Percentiles rank a stretch among this genome's conserved stretches.
Conservation (phyloP, 2,888 invertebrate genomes). For the Silvanus unidentatus region DNA sequence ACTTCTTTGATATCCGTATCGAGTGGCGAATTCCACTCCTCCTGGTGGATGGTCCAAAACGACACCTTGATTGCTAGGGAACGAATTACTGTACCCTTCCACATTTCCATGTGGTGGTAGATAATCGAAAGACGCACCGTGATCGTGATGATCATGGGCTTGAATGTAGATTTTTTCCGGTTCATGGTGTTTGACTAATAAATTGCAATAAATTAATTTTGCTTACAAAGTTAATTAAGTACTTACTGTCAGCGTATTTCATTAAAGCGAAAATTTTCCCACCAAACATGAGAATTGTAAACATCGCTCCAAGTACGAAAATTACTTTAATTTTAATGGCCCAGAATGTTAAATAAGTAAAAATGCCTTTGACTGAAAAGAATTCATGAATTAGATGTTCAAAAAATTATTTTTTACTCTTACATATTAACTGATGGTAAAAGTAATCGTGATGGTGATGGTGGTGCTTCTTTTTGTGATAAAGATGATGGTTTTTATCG, state of each 20-base stretch:
- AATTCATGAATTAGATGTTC: conserved; percentile 2
- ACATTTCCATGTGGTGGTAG: background rate
- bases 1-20: too few relatives aligned
- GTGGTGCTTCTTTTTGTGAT: conserved; percentile 13
- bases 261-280: conserved; percentile 38
- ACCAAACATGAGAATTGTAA: conserved; percentile 34
- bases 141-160: conserved; percentile 3
- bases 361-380: conserved; percentile 32
- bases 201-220: too few relatives aligned
- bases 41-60: too few relatives aligned
- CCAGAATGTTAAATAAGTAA: conserved; percentile 37
- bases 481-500: conserved; percentile 5
- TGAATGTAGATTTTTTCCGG: conserved; percentile 25
- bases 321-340: conserved; percentile 39
- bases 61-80: too few relatives aligned
- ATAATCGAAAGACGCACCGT: background rate
- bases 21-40: too few relatives aligned
- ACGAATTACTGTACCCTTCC: too few relatives aligned
- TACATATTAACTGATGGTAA: conserved; percentile 14
- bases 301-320: conserved; percentile 35
- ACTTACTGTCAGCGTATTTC: conserved; percentile 20
- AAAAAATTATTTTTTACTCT: conserved; percentile 7
- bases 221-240: too few relatives aligned
- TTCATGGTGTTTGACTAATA: conserved; percentile 13
- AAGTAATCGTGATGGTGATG: conserved; percentile 7